Base-by-base conservation (phyloP, 1,140 invertebrate genomes). In the Eciton burchellii region DNA sequence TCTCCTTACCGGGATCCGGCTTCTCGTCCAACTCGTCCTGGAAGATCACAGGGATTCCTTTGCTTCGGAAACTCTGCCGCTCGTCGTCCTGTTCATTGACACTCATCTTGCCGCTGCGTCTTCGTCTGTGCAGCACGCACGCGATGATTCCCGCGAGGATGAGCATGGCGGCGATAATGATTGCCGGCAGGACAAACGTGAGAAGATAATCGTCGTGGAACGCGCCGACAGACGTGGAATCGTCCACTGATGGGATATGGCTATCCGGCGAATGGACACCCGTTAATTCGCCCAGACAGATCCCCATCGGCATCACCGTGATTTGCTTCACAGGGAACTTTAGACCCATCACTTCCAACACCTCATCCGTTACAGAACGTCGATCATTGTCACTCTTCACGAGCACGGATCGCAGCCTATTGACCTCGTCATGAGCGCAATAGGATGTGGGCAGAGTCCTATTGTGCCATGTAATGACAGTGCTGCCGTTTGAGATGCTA, bases 31-130 rank as follows among this genome's bases (percentile, higher is more conserved):
- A 94, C 92, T 99, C 98, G 93, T 99, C 98, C 92, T 97, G 97
- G 93, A 99, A 99, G 86, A 99, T 99, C 6, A 99, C 97, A 0
- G 98, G 98, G 88, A 98, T 97, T 59, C 98, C 98, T 93, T 98
- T 98, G 84, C 96, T 98, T 9, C 97, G 95, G 93, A 98, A 98
- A 68, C 95, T 96, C 92, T 96, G 96, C 60, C 96, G 95, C 88
- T 97, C 97, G 88, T 97, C 97, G 84, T 97, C 97, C 85, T 97
- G 91, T 93, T 96, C 93, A 94, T 96, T 93, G 65, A 97, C 94
- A 87, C 96, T 96, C 96, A 97, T 97, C 91, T 97, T 97, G 0
- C 97, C 97, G 79, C 97, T 98, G 35, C 97, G 95, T 82, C 97
- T 96, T 89, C 97, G 95, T 83, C 97, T 95, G 91, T 99, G 98